phyloP scores from a whole-genome alignment of 1,140 invertebrate species.

The Drosophila ambigua region DNA sequence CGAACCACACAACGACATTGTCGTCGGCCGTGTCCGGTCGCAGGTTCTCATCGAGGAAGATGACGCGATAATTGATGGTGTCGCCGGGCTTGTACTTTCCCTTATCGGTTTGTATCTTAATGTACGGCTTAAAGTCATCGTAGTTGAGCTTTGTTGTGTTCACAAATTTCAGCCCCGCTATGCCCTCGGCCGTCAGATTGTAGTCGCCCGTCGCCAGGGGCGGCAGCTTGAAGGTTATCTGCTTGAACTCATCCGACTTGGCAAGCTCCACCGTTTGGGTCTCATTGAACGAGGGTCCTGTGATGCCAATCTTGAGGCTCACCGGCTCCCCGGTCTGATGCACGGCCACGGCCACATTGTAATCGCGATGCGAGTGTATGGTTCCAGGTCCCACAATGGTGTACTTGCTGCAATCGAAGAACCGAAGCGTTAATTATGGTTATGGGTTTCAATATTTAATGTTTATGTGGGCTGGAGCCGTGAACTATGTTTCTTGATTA shows the following conservation, averaged over 20 bases:
- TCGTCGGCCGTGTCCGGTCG: conserved; percentile 89
- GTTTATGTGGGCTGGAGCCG: background rate
- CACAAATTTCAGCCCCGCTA: conserved; percentile 93
- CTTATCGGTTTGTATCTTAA: conserved; percentile 97
- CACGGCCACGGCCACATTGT: conserved; percentile 91
- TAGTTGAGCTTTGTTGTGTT: conserved; percentile 97
- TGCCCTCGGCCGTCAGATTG: conserved; percentile 89
- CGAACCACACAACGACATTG: conserved; percentile 85
- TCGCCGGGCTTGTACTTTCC: conserved; percentile 96
- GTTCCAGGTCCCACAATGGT: conserved; percentile 92
- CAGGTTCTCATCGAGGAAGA: conserved; percentile 91
- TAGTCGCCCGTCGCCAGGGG: conserved; percentile 91
- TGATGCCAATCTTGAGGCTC: conserved; percentile 89
- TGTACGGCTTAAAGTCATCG: conserved; percentile 86
- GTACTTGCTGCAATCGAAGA: conserved; percentile 84
- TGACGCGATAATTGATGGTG: conserved; percentile 92
- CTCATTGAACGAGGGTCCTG: conserved; percentile 88
- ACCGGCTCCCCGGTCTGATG: conserved; percentile 86
- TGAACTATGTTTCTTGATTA: conserved; percentile 1
- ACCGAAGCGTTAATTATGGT: conserved; percentile 5
- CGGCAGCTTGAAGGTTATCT: conserved; percentile 89
- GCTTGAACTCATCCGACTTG: conserved; percentile 88
- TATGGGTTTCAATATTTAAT: background rate
- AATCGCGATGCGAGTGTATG: conserved; percentile 92
- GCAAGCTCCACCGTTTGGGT: conserved; percentile 88